Conservation (phyloP, 2,797 vertebrate species). For the Rhadinocentrus ornatus region DNA sequence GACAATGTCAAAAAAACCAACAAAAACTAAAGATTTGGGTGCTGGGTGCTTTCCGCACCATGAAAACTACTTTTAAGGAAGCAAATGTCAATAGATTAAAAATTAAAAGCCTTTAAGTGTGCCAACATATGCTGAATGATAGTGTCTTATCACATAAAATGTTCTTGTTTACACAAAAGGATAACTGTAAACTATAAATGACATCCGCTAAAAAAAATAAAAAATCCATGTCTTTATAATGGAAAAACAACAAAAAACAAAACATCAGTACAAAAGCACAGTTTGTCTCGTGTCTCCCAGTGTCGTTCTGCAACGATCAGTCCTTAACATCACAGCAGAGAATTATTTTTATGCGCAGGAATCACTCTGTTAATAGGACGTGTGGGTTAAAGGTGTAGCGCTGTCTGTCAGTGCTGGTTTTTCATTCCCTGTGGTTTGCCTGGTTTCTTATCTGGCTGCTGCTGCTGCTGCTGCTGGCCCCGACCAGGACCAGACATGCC, state of each 20-base stretch:
- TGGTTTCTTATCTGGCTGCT: conserved; percentile 89
- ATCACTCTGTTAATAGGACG: conserved; percentile 22
- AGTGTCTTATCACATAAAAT: conserved; percentile 21
- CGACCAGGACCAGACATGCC: conserved; percentile 85
- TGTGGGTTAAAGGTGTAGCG: conserved; percentile 11
- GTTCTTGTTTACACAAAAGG: conserved; percentile 18
- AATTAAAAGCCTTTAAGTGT: conserved; percentile 39
- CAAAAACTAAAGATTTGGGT: conserved; percentile 18
- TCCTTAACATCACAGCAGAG: conserved; percentile 35
- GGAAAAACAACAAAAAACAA: conserved; percentile 40
- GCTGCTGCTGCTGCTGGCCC: conserved; percentile 83
- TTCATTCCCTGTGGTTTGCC: conserved; percentile 90
- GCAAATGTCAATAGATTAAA: conserved; percentile 4
- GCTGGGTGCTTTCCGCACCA: conserved; percentile 21
- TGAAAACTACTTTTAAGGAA: conserved; percentile 27
- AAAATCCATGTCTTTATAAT: conserved; percentile 40
- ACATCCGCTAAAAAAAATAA: no score
- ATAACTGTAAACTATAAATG: conserved; percentile 14
- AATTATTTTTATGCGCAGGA: conserved; percentile 18
- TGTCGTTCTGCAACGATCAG: conserved; percentile 22
- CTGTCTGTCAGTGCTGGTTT: conserved; percentile 84
- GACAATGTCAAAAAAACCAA: not conserved
- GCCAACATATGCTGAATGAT: conserved; percentile 18
- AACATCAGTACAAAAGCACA: conserved; percentile 57
- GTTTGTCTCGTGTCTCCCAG: conserved; percentile 32